These are phyloP conservation scores for Burhinus bistriatus DNA, from an alignment of 2,113 vertebrate species.

Conservation along the genomic window DNA sequence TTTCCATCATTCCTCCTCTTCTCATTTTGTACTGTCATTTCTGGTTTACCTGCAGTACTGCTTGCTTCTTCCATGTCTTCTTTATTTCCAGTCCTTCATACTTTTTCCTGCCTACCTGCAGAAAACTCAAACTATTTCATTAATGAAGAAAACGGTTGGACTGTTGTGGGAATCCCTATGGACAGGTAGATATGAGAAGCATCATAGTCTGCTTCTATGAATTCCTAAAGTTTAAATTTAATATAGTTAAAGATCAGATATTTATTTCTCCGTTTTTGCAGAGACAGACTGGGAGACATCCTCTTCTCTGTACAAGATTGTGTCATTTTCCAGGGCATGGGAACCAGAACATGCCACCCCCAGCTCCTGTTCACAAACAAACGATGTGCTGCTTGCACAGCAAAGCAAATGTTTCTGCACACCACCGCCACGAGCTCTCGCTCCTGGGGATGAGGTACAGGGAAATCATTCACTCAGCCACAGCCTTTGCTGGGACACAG, in stretches of 20 bases:
- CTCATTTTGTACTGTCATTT: neutral
- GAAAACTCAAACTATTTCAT: neutral
- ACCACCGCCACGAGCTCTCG: neutral
- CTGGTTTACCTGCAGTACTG: neutral
- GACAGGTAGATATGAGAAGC: neutral
- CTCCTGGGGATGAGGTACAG: neutral
- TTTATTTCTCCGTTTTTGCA: neutral
- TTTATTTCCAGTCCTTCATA: neutral
- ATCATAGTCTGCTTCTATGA: neutral
- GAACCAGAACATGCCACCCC: neutral
- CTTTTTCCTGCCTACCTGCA: neutral
- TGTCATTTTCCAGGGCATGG: neutral
- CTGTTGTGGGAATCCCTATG: neutral
- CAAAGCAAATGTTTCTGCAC: neutral
- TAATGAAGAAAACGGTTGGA: neutral
- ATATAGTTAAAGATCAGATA: neutral
- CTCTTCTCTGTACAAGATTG: neutral
- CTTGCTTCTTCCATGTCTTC: neutral
- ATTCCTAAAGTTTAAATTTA: neutral
- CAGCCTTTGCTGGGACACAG: neutral
- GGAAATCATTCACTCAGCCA: neutral
- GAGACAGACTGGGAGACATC: neutral
- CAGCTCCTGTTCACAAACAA: accelerated
- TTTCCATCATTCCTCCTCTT: neutral
- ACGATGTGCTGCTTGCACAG: neutral